Base-by-base conservation (phyloP, 2,113 vertebrate species). In the Festucalex cinctus region DNA sequence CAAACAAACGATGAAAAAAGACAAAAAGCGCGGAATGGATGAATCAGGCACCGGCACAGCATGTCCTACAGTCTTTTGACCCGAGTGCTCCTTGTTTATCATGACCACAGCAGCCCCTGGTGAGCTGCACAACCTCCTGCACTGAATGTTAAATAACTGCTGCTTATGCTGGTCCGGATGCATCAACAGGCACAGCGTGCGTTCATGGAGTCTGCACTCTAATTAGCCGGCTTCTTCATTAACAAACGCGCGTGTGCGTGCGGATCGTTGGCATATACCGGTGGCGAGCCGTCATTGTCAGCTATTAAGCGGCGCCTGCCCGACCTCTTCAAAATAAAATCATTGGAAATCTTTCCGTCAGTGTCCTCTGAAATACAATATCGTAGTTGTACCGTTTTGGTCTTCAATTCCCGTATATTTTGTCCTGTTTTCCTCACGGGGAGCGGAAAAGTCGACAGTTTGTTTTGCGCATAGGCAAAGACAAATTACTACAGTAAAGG, bases 101-200 rank as follows among this genome's bases (percentile, higher is more conserved):
- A 74, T 75, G 83, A 80, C 72, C 72, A 58, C 75, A 65, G 80
- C 69, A 73, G 77, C 77, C 85, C 68, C 78, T 46, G 65, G 70
- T 78, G 83, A 80, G 68, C 70, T 60, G 24, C 3, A 0, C 59
- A 46, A 74, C 58, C 59, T 71, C 58, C 64, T 41, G 58, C 71
- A 57, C 65, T 64, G 72, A 75, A 76, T 81, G 74, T 82, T 83
- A 85, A 84, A 80, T 82, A 87, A 82, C 70, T n/a, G 68, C 66
- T 54, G 72, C 69, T 82, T 68, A 61, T 26, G 68, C 60, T 62
- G 49, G 43, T 35, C 60, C 68, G 69, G 65, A 69, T 71, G 66
- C 75, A 69, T 75, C 53, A 66, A 76, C 72, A 75, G 65, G 80
- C 70, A 76, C 73, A 24, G 60, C 36, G 32, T 73, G 71, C 80